These are phyloP conservation scores for Lasioglossum villosulum DNA, from an alignment of 2,888 invertebrate species.

Conservation along the genomic window DNA sequence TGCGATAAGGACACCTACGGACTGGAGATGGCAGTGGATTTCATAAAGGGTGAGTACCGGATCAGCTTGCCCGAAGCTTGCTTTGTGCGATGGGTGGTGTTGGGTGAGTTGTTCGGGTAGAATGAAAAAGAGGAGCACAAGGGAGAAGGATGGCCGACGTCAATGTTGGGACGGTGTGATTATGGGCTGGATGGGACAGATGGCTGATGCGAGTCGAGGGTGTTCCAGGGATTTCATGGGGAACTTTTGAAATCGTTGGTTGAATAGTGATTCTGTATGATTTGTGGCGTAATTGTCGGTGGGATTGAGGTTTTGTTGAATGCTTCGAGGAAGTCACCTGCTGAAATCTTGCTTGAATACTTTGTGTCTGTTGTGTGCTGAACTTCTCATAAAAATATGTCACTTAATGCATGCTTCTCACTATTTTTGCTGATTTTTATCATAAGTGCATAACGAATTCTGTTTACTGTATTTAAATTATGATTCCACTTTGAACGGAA, in stretches of 20 bases:
- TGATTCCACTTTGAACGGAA: not conserved
- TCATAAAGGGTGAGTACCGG: slow-evolving; percentile 92
- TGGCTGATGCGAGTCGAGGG: not conserved
- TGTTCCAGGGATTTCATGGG: not conserved
- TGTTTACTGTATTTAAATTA: not conserved
- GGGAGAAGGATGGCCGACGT: not conserved
- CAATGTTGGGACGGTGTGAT: not conserved
- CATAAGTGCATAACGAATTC: not conserved
- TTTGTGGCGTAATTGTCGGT: not conserved
- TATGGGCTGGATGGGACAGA: not conserved
- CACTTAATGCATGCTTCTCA: not conserved
- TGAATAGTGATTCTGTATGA: not conserved
- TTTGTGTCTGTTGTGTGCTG: not conserved
- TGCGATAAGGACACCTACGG: slow-evolving; percentile 97
- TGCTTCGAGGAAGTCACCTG: not conserved
- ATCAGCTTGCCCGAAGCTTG: not conserved
- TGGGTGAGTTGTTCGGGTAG: not conserved
- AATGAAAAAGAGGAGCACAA: not conserved
- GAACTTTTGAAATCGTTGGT: slow-evolving; percentile 2
- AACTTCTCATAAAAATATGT: not conserved
- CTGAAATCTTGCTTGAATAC: not conserved
- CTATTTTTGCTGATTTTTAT: not conserved
- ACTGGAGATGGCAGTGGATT: slow-evolving; percentile 96
- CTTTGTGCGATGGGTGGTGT: not conserved
- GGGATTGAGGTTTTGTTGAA: not conserved